Evolutionary conservation across 2,797 vertebrate species (phyloP).

Genomic region (Bradypus variegatus): DNA sequence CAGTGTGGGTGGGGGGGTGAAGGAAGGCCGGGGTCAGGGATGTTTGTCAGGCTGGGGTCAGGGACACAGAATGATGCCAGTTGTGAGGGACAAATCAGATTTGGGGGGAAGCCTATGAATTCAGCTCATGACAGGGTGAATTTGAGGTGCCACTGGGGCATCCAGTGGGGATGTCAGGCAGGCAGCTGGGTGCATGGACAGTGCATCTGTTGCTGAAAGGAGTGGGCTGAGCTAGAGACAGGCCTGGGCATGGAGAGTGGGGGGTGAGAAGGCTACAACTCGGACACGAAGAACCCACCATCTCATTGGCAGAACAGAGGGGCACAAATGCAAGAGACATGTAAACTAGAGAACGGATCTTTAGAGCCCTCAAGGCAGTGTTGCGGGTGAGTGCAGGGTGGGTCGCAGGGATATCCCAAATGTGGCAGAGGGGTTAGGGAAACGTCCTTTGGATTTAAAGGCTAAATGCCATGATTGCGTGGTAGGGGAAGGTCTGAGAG

Average conservation of each 20-base stretch:
- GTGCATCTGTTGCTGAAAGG: rapidly evolving
- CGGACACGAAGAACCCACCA: not conserved
- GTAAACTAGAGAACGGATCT: not conserved
- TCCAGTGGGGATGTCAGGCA: too few species aligned
- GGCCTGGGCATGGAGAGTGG: not conserved
- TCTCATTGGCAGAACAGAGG: not conserved
- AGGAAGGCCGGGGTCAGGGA: not conserved
- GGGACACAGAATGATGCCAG: not conserved
- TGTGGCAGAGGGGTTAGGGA: not conserved
- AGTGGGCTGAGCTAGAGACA: not conserved
- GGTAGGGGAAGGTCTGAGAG: too few species aligned
- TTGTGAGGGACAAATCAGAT: not conserved
- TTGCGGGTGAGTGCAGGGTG: not conserved
- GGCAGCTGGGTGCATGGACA: not conserved
- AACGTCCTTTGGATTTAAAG: not conserved
- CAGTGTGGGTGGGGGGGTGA: not conserved
- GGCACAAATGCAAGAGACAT: not conserved
- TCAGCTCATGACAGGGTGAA: not conserved
- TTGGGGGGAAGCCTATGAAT: not conserved
- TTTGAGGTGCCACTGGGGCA: not conserved
- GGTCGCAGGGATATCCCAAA: not conserved
- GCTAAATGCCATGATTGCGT: too few species aligned
- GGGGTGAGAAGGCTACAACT: not conserved
- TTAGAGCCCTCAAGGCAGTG: not conserved
- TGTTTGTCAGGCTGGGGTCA: not conserved